Percentiles rank a stretch among this genome's conserved stretches.
Evolutionary conservation across 2,888 invertebrate genomes (phyloP).

Genomic region (Eupelmus urozonus): DNA sequence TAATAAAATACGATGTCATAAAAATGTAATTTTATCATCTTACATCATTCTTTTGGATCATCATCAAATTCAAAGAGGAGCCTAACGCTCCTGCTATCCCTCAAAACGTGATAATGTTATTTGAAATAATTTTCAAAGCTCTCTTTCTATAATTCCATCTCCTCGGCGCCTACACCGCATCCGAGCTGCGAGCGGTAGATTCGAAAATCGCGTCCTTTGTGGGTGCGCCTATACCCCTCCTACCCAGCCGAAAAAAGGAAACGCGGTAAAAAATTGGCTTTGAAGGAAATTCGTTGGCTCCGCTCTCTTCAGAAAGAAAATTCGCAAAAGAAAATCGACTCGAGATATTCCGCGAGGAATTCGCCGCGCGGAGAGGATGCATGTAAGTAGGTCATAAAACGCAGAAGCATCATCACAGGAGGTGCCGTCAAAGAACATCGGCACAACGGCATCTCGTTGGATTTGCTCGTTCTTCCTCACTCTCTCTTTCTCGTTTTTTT

Average conservation of each 20-base stretch:
- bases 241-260: slow-evolving; percentile 11
- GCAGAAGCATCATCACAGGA: slow-evolving; percentile 62
- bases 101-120: not conserved
- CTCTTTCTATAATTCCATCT: slow-evolving; percentile 27
- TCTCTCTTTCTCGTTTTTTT: too few relatives aligned
- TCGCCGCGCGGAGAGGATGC: slow-evolving; percentile 45
- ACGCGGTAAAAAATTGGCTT: slow-evolving; percentile 39
- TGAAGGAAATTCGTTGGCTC: slow-evolving; percentile 52
- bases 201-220: slow-evolving; percentile 51
- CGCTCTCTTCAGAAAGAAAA: slow-evolving; percentile 54
- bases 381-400: slow-evolving; percentile 65
- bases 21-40: too few relatives aligned
- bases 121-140: slow-evolving; percentile 35
- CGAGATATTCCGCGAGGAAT: slow-evolving; percentile 55
- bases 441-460: slow-evolving; percentile 61
- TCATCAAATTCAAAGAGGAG: not conserved
- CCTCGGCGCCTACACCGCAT: not conserved
- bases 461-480: slow-evolving; percentile 44
- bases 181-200: slow-evolving; percentile 32
- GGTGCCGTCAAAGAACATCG: slow-evolving; percentile 62
- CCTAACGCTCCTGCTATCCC: not conserved
- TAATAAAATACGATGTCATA: too few relatives aligned
- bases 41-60: too few relatives aligned
- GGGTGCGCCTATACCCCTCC: not conserved
- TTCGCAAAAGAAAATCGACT: slow-evolving; percentile 59